phyloP scores from a whole-genome alignment of 2,113 vertebrate species.

The Illadopsis cleaveri region DNA sequence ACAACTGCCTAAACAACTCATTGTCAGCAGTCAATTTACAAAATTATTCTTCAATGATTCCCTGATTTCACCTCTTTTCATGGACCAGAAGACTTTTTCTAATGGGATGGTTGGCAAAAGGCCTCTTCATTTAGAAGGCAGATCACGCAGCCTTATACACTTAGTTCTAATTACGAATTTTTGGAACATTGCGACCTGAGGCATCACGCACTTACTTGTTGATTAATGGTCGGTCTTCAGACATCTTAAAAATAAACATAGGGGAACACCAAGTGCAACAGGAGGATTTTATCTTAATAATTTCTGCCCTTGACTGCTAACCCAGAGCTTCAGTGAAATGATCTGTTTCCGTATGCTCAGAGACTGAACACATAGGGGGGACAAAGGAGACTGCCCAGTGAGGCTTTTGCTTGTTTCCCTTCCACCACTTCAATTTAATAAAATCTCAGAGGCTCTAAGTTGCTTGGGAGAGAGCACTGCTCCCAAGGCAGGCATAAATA shows the following conservation, averaged over 20 bases:
- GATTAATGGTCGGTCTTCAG: conserved; percentile 34
- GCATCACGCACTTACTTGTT: background rate
- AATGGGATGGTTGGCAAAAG: conserved; percentile 60
- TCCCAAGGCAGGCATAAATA: background rate
- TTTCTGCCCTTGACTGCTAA: conserved; percentile 1
- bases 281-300: background rate
- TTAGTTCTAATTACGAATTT: background rate
- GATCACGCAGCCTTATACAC: background rate
- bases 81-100: conserved; percentile 28
- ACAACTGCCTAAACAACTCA: background rate
- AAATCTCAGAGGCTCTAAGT: background rate
- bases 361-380: fast-evolving
- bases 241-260: background rate
- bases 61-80: background rate
- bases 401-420: background rate
- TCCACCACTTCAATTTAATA: background rate
- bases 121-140: background rate
- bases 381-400: background rate
- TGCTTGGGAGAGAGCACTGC: background rate
- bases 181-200: background rate
- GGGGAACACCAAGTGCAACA: background rate
- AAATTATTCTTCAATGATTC: conserved; percentile 6
- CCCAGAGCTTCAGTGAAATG: background rate
- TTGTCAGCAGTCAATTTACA: conserved; percentile 10
- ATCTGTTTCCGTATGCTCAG: fast-evolving